Evolutionary conservation across 1,140 invertebrate species (phyloP), one percentile per base, ranked within the genome.

Genomic region (Philotrypesis tridentata): DNA sequence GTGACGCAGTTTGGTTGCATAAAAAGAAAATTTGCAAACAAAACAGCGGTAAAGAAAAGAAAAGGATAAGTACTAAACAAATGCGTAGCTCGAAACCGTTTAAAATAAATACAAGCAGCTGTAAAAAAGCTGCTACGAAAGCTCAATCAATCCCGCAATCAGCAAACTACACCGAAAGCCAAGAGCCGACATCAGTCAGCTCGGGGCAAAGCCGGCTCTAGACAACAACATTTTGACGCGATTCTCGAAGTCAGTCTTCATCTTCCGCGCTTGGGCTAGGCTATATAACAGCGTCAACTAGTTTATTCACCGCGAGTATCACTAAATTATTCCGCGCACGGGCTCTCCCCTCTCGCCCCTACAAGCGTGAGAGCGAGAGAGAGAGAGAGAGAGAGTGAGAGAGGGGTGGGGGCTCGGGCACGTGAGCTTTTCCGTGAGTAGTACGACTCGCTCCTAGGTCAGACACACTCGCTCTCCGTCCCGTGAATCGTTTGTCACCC

Each of bases 291-390:
- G 29, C 74, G 31, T 76, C 61, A 29, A 74, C 72, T 74, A 40
- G 72, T 33, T 61, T 55, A 55, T 80, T 75, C 73, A 72, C 71
- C 77, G 33, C 71, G 79, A 82, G 78, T 80, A 77, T 84, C 60
- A 65, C 70, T 72, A 37, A 65, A 70, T 80, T 77, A 80, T 77
- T 77, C 75, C 33, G 25, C 27, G 84, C 86, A 82, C 33, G 33
- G 21, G 29, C 73, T 61, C 73, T 37, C 12, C 40, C 40, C 21
- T 25, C 71, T 60, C 43, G 6, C 71, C 27, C 43, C 48, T 25
- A 29, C 27, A 60, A 60, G 14, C 55, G n/a, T n/a, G n/a, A n/a
- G n/a, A n/a, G n/a, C n/a, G n/a, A n/a, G n/a, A n/a, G n/a, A n/a
- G n/a, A n/a, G n/a, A n/a, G n/a, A n/a, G n/a, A n/a, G n/a, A n/a